These are phyloP conservation scores for Phymatocera aterrima DNA, from an alignment of 2,888 invertebrate species.

Conservation along the genomic window DNA sequence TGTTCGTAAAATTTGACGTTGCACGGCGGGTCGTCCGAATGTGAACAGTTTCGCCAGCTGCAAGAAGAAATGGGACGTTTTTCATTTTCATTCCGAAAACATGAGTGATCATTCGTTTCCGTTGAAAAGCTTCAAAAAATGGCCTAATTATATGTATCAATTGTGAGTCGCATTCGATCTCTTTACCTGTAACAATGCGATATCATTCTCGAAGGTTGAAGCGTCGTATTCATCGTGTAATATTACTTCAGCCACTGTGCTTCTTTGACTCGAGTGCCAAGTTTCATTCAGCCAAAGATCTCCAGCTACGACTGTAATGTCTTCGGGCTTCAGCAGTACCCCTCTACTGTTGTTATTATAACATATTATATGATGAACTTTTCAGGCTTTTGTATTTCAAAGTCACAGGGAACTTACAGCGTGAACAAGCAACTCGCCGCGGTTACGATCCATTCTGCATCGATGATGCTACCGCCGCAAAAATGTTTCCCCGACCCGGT, in stretches of 20 bases:
- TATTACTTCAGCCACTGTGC: constrained; percentile 51
- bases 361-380: no score
- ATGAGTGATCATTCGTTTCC: no score
- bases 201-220: constrained; percentile 60
- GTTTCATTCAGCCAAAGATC: constrained; percentile 52
- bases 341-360: neutral
- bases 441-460: constrained; percentile 58
- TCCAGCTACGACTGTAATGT: constrained; percentile 60
- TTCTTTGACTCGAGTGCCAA: constrained; percentile 53
- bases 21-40: constrained; percentile 51
- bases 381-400: no score
- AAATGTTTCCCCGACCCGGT: constrained; percentile 59
- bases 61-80: constrained; percentile 17
- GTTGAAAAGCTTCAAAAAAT: no score
- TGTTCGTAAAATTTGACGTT: constrained; percentile 45
- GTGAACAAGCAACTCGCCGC: constrained; percentile 65
- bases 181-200: constrained; percentile 63
- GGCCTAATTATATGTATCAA: no score
- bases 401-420: neutral
- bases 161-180: no score
- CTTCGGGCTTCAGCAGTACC: constrained; percentile 51
- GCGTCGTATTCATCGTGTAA: constrained; percentile 56
- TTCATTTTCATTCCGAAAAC: no score
- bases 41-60: constrained; percentile 58
- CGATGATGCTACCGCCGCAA: constrained; percentile 64